These are phyloP conservation scores for Saturnia japonica DNA, from an alignment of 2,888 invertebrate genomes.

Conservation along the genomic window DNA sequence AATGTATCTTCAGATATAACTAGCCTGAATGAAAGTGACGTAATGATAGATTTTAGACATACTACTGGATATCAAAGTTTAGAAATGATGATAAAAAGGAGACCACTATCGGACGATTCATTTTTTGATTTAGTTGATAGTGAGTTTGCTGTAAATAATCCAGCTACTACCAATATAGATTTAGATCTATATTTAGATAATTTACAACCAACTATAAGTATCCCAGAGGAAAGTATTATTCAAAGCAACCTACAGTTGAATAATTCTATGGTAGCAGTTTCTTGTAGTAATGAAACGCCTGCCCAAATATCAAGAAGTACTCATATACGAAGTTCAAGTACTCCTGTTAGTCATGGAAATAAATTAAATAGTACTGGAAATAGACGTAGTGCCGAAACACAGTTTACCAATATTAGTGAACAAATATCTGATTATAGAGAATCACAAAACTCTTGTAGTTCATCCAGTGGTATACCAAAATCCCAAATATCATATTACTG, in stretches of 20 bases:
- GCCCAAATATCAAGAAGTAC: conserved; percentile 40
- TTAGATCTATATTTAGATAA: conserved; percentile 86
- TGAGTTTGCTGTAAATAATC: conserved; percentile 76
- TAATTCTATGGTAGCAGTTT: conserved; percentile 41
- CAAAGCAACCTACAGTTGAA: conserved; percentile 41
- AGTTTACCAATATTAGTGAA: conserved; percentile 50
- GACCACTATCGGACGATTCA: conserved; percentile 89
- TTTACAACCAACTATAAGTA: conserved; percentile 76
- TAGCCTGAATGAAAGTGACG: conserved; percentile 69
- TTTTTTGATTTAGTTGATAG: conserved; percentile 85
- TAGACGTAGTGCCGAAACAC: conserved; percentile 40
- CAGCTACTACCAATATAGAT: conserved; percentile 80
- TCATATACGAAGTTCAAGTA: conserved; percentile 65
- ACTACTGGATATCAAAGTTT: conserved; percentile 73
- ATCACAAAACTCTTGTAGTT: conserved; percentile 68
- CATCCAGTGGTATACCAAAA: conserved; percentile 51
- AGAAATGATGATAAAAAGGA: conserved; percentile 84
- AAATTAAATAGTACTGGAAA: conserved; percentile 39
- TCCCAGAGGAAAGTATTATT: conserved; percentile 33
- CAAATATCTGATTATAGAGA: conserved; percentile 59
- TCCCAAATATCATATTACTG: conserved; percentile 77
- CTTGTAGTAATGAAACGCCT: conserved; percentile 51
- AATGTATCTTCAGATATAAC: conserved; percentile 70
- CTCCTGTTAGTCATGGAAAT: conserved; percentile 55
- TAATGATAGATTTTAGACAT: conserved; percentile 81